Evolutionary conservation across 2,797 vertebrate species (phyloP), one percentile per base, ranked within the genome.

Genomic region (Ambastaia sidthimunki): DNA sequence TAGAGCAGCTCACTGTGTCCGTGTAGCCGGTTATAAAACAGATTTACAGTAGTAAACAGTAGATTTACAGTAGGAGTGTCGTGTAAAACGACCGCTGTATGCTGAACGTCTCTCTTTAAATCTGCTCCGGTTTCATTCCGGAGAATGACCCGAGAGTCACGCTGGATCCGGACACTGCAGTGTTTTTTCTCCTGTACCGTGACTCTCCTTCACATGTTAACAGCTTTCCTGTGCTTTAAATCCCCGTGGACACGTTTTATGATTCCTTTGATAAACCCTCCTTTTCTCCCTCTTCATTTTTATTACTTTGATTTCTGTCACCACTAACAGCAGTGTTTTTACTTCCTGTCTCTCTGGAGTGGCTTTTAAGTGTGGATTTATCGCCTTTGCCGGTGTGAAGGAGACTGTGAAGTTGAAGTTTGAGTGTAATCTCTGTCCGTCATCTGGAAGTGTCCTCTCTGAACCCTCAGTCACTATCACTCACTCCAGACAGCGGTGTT

Each of bases 71-170:
- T 82, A 80, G 70, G 72, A 67, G 71, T 65, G 50, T 3, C 1
- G 18, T 80, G 67, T 83, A 82, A 78, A 78, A 74, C 16, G 59
- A 44, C 50, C 47, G 15, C 73, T 28, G 57, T 66, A 63, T 70
- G 15, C 59, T 73, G 74, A 85, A 71, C 84, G 85, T 54, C 63
- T 41, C 72, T 84, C 62, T 71, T 85, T 84, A 85, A 87, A 84
- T 80, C 55, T 34, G 72, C 78, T 76, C 25, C 72, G 57, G 74
- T 83, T 85, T 62, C 47, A 48, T 31, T 73, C 37, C 75, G 50
- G 25, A 79, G 28, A 60, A 78, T 16, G 50, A 41, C 73, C 50
- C 47, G 28, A 65, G 16, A 67, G n/a, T 80, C 69, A 77, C 18
- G 2, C 21, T 72, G 37, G 60, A 75, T 68, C 34, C 34, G 66